A percentile compares a stretch with the other conserved stretches of the same genome.
phyloP scores from a whole-genome alignment of 2,797 vertebrate genomes.

The Siniperca scherzeri region DNA sequence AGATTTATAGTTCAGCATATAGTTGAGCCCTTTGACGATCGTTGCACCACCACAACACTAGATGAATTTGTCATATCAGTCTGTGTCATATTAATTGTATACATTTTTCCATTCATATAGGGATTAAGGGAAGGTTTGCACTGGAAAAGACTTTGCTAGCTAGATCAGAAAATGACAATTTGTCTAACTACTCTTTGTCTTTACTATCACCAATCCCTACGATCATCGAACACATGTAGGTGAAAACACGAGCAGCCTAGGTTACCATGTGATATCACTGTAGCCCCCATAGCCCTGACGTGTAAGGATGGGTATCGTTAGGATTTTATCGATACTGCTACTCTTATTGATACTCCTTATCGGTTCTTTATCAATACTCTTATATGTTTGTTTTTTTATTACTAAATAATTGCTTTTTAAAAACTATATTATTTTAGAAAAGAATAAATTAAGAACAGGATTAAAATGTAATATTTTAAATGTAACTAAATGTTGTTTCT shows the following conservation, averaged over 20 bases:
- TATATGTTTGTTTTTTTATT: no score
- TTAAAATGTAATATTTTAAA: no score
- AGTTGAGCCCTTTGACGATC: neutral
- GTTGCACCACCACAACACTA: neutral
- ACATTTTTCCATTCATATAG: neutral
- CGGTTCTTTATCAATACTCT: no score
- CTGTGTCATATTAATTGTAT: neutral
- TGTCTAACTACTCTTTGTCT: neutral
- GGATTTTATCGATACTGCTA: no score
- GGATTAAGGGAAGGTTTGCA: neutral
- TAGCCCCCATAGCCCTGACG: neutral
- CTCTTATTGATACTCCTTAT: no score
- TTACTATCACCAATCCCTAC: neutral
- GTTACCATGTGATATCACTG: conserved; percentile 10
- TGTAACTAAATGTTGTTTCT: no score
- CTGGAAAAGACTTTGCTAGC: neutral
- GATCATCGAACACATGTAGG: neutral
- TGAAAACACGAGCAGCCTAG: conserved; percentile 5
- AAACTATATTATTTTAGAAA: no score
- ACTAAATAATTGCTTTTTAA: no score
- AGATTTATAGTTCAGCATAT: neutral
- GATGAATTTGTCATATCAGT: neutral
- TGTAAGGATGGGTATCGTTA: no score
- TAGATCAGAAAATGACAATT: neutral
- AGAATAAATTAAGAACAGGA: no score